Evolutionary conservation across 2,888 invertebrate species (phyloP).

Genomic region (Scrobipalpa costella): DNA sequence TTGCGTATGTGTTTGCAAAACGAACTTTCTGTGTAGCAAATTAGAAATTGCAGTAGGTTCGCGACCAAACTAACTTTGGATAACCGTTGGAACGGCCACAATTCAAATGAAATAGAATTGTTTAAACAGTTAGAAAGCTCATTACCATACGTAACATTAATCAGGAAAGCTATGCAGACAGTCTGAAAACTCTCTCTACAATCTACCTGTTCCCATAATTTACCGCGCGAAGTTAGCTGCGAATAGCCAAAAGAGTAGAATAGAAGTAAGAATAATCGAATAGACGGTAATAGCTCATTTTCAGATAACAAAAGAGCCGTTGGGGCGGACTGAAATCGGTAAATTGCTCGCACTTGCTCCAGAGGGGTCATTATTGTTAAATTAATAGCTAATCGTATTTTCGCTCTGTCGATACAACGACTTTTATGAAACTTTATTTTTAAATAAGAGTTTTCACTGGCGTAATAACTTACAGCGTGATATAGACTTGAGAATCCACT

Average conservation of each 20-base stretch:
- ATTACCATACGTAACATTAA: constrained; percentile 4
- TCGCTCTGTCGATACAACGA: constrained; percentile 15
- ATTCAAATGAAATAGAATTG: constrained; percentile 6
- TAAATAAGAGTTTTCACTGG: no score
- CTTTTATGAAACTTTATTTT: constrained; percentile 7
- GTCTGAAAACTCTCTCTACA: constrained; percentile 3
- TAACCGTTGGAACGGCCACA: not conserved
- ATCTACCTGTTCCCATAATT: constrained; percentile 4
- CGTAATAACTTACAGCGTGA: no score
- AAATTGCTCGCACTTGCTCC: constrained; percentile 61
- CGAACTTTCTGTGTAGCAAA: not conserved
- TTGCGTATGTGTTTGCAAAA: constrained; percentile 1
- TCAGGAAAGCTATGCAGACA: not conserved
- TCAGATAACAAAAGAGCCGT: constrained; percentile 66
- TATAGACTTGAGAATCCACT: no score
- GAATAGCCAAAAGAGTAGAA: constrained; percentile 25
- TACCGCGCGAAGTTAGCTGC: constrained; percentile 16
- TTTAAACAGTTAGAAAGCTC: constrained; percentile 9
- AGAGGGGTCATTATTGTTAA: constrained; percentile 53
- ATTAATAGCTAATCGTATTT: constrained; percentile 44
- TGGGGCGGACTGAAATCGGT: constrained; percentile 63
- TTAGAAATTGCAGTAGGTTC: constrained; percentile 5
- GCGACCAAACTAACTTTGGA: not conserved
- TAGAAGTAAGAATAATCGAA: constrained; percentile 54
- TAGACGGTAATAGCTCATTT: constrained; percentile 69